These are phyloP conservation scores for Sceloporus tristichus DNA, from an alignment of 2,113 vertebrate genomes.

Conservation along the genomic window DNA sequence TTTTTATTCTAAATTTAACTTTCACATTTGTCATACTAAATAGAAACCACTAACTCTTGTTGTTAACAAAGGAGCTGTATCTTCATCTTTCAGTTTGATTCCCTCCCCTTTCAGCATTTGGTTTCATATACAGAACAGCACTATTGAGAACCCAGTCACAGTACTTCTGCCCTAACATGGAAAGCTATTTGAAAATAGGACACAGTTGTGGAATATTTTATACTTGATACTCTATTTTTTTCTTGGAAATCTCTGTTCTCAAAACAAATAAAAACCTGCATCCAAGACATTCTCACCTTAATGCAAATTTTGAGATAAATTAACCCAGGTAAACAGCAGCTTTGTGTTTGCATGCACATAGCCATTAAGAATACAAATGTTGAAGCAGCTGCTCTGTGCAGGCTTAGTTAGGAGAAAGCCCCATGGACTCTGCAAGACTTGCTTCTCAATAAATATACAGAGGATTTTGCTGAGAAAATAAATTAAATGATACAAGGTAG, in stretches of 20 bases:
- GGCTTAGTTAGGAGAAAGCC: neutral
- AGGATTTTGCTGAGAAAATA: neutral
- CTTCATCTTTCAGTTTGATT: neutral
- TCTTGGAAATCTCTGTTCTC: too few species aligned
- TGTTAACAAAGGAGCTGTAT: neutral
- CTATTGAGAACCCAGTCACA: neutral
- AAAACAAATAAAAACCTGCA: neutral
- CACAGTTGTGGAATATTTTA: neutral
- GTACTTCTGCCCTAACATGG: neutral
- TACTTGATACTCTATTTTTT: neutral
- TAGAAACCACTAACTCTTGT: neutral
- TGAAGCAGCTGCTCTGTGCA: neutral
- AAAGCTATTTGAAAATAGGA: neutral
- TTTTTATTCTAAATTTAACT: neutral
- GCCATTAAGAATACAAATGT: neutral
- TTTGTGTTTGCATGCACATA: neutral
- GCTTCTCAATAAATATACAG: neutral
- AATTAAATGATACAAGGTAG: neutral
- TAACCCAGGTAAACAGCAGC: neutral
- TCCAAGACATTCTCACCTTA: neutral
- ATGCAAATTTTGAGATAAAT: neutral
- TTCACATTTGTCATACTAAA: neutral
- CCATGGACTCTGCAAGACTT: neutral
- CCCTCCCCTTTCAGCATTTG: neutral
- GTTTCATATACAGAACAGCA: neutral